A percentile compares a stretch with the other conserved stretches of the same genome.
Evolutionary conservation across 2,888 invertebrate genomes (phyloP).

Genomic region (Cheilosia vernalis): DNA sequence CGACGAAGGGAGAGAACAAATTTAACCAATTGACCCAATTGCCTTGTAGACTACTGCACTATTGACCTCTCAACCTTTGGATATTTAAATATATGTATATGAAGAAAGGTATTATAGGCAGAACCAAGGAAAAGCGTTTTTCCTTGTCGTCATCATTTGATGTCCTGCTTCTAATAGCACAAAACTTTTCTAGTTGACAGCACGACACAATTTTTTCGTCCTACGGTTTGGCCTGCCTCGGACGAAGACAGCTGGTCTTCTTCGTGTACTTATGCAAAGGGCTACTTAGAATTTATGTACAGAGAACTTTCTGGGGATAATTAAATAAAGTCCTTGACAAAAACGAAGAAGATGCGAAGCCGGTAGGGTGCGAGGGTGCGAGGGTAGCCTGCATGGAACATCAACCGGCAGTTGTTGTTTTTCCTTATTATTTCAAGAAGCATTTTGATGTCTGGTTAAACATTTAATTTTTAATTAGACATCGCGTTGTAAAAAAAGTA

Average conservation of each 20-base stretch:
- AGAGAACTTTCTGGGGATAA: slow-evolving; percentile 64
- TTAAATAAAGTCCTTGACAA: slow-evolving; percentile 71
- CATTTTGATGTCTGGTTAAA: slow-evolving; percentile 72
- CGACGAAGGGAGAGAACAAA: slow-evolving; percentile 14
- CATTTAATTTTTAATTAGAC: slow-evolving; percentile 75
- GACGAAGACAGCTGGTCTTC: background rate
- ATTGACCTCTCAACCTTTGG: slow-evolving; percentile 66
- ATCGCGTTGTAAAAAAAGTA: slow-evolving; percentile 41
- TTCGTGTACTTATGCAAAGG: slow-evolving; percentile 60
- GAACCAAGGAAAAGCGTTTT: slow-evolving; percentile 20
- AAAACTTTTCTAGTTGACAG: slow-evolving; percentile 66
- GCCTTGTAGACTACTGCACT: slow-evolving; percentile 54
- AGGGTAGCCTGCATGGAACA: background rate
- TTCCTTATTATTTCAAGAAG: slow-evolving; percentile 40
- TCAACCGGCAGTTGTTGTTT: background rate
- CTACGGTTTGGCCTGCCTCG: slow-evolving; percentile 17
- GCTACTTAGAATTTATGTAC: slow-evolving; percentile 68
- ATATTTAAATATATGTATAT: background rate
- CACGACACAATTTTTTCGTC: slow-evolving; percentile 44
- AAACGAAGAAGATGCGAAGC: slow-evolving; percentile 46
- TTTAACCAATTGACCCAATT: slow-evolving; percentile 68
- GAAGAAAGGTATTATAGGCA: background rate
- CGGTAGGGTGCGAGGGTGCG: background rate
- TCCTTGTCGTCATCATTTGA: slow-evolving; percentile 38
- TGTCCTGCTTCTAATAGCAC: slow-evolving; percentile 41